These are phyloP conservation scores for Aromia moschata DNA, from an alignment of 2,888 invertebrate genomes.

Conservation along the genomic window DNA sequence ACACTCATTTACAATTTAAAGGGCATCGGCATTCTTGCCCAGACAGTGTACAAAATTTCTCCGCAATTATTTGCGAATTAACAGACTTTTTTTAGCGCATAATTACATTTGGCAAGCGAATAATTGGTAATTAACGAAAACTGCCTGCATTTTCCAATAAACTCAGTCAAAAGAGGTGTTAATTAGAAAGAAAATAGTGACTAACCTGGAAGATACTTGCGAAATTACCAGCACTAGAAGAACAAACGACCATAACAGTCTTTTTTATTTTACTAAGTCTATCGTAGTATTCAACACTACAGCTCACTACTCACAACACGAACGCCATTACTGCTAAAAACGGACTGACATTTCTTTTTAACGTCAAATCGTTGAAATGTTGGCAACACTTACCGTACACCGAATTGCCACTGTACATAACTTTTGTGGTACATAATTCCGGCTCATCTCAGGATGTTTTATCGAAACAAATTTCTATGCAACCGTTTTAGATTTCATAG, in stretches of 20 bases:
- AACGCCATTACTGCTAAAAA: slow-evolving; percentile 38
- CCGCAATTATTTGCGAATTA: background rate
- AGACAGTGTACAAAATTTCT: background rate
- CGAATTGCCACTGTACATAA: slow-evolving; percentile 10
- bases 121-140: background rate
- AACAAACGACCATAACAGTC: slow-evolving; percentile 5
- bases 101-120: background rate
- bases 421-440: too few species aligned
- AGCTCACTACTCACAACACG: slow-evolving; percentile 26
- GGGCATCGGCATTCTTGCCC: too few species aligned
- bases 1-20: too few species aligned
- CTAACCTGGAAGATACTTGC: slow-evolving; percentile 1
- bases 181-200: background rate
- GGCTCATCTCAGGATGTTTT: too few species aligned
- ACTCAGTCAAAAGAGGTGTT: slow-evolving; percentile 5
- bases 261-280: slow-evolving; percentile 15
- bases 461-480: too few species aligned
- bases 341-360: slow-evolving; percentile 33
- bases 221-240: background rate
- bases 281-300: slow-evolving; percentile 17
- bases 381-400: slow-evolving; percentile 8
- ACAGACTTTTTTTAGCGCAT: background rate
- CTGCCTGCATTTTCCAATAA: background rate
- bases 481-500: too few species aligned
- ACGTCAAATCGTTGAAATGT: slow-evolving; percentile 16